phyloP scores from a whole-genome alignment of 2,113 vertebrate genomes.

The Nymphicus hollandicus region DNA sequence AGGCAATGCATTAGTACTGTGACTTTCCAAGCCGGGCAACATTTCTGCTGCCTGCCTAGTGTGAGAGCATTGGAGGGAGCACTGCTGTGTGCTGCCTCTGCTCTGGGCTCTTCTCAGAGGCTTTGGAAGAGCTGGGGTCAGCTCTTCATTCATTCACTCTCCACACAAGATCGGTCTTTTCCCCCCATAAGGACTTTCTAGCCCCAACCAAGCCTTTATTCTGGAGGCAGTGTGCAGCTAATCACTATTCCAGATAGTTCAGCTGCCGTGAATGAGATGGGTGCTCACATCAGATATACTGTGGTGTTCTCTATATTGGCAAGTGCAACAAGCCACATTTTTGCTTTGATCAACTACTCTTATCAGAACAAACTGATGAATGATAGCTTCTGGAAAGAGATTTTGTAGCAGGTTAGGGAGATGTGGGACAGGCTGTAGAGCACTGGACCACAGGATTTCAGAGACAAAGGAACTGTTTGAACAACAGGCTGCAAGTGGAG shows the following conservation, averaged over 20 bases:
- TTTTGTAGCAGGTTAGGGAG: neutral
- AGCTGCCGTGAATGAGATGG: neutral
- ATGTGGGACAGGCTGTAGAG: neutral
- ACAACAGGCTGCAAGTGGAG: neutral
- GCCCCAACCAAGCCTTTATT: neutral
- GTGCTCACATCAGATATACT: neutral
- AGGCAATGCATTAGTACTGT: neutral
- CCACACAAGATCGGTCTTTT: neutral
- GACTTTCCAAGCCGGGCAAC: neutral
- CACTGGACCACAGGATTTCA: neutral
- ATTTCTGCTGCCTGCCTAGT: rapidly evolving
- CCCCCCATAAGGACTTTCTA: neutral
- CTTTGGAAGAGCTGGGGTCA: neutral
- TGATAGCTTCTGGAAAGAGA: neutral
- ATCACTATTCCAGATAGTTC: neutral
- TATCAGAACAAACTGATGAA: neutral
- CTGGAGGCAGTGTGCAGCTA: neutral
- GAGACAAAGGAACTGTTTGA: neutral
- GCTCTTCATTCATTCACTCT: neutral
- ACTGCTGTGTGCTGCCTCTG: rapidly evolving
- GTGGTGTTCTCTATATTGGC: neutral
- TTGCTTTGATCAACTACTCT: neutral
- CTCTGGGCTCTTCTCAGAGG: neutral
- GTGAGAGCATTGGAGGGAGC: neutral
- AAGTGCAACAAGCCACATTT: neutral